phyloP scores from a whole-genome alignment of 2,113 vertebrate species.

The Glareola pratincola region DNA sequence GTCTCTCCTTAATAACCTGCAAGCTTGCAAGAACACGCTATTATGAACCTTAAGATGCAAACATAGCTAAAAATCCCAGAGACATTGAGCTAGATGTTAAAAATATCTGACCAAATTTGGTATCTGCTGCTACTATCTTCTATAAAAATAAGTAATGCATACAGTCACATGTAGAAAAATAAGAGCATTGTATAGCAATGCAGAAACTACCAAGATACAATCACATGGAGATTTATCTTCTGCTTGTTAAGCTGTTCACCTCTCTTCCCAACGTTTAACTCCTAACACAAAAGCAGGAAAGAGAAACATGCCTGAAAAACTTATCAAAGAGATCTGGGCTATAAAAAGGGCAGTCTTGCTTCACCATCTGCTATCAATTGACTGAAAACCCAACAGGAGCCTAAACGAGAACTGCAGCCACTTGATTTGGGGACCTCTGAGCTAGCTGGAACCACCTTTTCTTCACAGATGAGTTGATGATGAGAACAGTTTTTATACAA shows the following conservation, averaged over 20 bases:
- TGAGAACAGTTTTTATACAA: not conserved
- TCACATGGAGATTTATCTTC: not conserved
- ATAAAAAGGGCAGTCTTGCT: not conserved
- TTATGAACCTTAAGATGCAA: not conserved
- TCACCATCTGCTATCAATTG: not conserved
- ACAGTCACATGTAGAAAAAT: not conserved
- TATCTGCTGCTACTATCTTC: not conserved
- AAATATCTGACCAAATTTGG: not conserved
- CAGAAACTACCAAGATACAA: not conserved
- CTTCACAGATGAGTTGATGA: not conserved
- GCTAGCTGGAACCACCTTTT: not conserved
- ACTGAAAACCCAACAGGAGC: not conserved
- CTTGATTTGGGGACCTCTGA: not conserved
- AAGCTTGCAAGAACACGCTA: not conserved
- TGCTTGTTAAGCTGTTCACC: not conserved
- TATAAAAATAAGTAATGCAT: not conserved
- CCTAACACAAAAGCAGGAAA: slow-evolving; percentile 42
- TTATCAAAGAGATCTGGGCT: not conserved
- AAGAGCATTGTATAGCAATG: not conserved
- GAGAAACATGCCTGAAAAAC: slow-evolving; percentile 24
- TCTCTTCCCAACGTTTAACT: not conserved
- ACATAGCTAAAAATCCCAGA: not conserved
- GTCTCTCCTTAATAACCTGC: not conserved
- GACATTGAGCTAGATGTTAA: not conserved
- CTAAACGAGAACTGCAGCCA: not conserved